phyloP scores from a whole-genome alignment of 2,113 vertebrate genomes.

The Copsychus sechellarum region DNA sequence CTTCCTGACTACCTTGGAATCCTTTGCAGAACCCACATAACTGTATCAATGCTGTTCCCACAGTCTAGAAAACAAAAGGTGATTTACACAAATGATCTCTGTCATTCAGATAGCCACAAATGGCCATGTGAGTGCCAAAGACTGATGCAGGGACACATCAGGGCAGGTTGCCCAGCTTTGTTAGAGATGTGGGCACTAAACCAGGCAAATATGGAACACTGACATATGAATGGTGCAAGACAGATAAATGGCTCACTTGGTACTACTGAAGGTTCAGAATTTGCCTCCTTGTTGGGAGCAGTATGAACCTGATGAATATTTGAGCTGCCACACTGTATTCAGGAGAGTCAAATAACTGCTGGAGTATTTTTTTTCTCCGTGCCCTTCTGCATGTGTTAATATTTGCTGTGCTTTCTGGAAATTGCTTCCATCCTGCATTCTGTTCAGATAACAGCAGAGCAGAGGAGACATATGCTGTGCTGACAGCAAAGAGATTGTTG shows the following conservation, averaged over 20 bases:
- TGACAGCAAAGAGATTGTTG: conserved; percentile 39
- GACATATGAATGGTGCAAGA: neutral
- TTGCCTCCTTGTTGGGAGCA: neutral
- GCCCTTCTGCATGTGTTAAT: conserved; percentile 17
- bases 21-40: neutral
- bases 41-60: neutral
- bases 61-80: neutral
- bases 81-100: neutral
- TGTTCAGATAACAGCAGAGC: conserved; percentile 38
- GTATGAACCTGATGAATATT: neutral
- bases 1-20: neutral
- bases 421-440: conserved; percentile 42
- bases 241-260: fast-evolving
- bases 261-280: neutral
- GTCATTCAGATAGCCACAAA: neutral
- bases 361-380: neutral
- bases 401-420: conserved; percentile 39
- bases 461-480: conserved; percentile 40
- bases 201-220: neutral
- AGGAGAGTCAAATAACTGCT: neutral
- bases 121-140: fast-evolving
- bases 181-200: neutral
- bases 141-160: neutral
- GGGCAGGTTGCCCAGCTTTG: neutral
- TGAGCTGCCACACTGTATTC: neutral